Conservation (phyloP, 2,113 vertebrate genomes). For the Mormoops blainvillei region DNA sequence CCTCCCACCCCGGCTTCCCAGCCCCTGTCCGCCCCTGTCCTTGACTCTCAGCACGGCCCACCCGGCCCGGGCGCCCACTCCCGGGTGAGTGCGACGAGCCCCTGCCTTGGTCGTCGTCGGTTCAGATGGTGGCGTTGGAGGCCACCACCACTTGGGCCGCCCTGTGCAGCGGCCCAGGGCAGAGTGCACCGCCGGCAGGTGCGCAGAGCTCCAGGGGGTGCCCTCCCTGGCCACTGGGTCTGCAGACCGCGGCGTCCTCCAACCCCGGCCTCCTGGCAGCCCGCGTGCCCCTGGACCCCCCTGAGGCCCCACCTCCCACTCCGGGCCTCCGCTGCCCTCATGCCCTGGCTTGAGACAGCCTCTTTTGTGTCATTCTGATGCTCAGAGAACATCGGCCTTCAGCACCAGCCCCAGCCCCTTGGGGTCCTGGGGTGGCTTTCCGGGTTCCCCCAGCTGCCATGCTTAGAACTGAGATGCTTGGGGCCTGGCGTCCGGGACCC, state of each 20-base stretch:
- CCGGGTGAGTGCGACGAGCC: accelerated
- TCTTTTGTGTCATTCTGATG: accelerated
- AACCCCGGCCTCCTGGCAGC: accelerated
- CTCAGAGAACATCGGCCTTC: accelerated
- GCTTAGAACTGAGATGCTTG: background rate
- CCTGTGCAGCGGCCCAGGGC: too few species aligned
- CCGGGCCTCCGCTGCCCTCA: accelerated
- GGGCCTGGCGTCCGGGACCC: accelerated
- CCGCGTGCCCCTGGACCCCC: background rate
- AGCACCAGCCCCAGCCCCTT: accelerated
- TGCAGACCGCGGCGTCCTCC: too few species aligned
- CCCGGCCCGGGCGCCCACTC: accelerated
- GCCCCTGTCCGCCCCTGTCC: background rate
- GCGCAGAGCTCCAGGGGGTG: too few species aligned
- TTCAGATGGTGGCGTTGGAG: accelerated
- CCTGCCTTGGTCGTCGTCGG: accelerated
- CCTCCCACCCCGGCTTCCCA: too few species aligned
- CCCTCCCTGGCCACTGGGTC: too few species aligned
- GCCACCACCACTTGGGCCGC: accelerated
- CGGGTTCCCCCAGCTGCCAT: background rate
- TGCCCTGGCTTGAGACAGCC: accelerated
- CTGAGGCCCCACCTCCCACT: background rate
- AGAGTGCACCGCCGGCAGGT: background rate
- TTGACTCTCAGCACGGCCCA: background rate
- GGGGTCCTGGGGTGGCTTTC: accelerated